Evolutionary conservation across 1,140 invertebrate genomes (phyloP).

Genomic region (Lepidurus packardi): DNA sequence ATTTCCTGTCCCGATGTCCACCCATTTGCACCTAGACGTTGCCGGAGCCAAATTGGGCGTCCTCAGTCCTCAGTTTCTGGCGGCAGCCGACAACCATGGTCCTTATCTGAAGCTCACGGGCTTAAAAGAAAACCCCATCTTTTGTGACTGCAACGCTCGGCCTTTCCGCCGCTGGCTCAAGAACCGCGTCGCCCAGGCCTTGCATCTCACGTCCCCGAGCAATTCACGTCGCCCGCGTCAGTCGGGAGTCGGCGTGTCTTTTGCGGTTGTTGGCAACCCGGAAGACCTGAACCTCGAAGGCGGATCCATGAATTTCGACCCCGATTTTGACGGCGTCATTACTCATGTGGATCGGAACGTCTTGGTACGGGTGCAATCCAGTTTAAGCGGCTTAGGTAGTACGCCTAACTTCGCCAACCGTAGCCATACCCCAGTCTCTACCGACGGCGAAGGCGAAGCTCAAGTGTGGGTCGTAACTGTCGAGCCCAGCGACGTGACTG

Average conservation of each 20-base stretch:
- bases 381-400: not conserved
- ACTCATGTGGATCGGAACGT: constrained; percentile 21
- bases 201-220: constrained; percentile 28
- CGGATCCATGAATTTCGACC: constrained; percentile 34
- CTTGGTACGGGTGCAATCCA: not conserved
- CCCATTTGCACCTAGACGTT: constrained; percentile 67
- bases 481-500: not conserved
- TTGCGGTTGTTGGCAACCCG: constrained; percentile 33
- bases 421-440: not conserved
- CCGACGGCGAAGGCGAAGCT: not conserved
- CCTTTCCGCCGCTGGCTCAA: constrained; percentile 70
- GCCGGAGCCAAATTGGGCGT: constrained; percentile 68
- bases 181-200: constrained; percentile 37
- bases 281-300: constrained; percentile 25
- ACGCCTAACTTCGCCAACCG: constrained; percentile 1
- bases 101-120: constrained; percentile 65
- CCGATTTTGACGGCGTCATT: constrained; percentile 23
- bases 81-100: constrained; percentile 69
- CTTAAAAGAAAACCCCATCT: constrained; percentile 67
- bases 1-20: constrained; percentile 81
- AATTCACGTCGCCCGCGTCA: constrained; percentile 27
- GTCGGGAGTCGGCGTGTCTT: constrained; percentile 6
- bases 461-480: not conserved
- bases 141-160: constrained; percentile 75
- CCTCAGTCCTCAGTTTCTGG: constrained; percentile 66